Percentiles rank a stretch among this genome's conserved stretches.
Conservation (phyloP, 2,113 vertebrate species). For the Pituophis catenifer region DNA sequence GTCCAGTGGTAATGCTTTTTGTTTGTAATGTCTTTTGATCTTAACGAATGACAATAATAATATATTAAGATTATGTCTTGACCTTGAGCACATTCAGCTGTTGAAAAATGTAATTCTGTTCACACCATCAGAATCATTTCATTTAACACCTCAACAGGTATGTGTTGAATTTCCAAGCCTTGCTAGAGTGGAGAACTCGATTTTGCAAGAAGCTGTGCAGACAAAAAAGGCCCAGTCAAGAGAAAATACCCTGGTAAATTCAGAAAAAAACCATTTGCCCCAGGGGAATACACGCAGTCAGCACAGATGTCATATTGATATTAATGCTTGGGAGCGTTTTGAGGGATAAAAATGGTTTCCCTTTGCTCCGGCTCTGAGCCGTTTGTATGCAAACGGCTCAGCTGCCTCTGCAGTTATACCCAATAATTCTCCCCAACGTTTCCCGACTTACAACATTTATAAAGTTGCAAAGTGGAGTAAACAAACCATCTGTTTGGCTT, state of each 20-base stretch:
- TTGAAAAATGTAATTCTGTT: slow-evolving; percentile 57
- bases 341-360: slow-evolving; percentile 66
- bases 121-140: slow-evolving; percentile 45
- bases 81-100: slow-evolving; percentile 55
- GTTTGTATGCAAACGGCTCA: slow-evolving; percentile 73
- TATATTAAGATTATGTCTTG: slow-evolving; percentile 48
- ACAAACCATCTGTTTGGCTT: slow-evolving; percentile 85
- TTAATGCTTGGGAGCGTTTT: slow-evolving; percentile 69
- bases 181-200: slow-evolving; percentile 38
- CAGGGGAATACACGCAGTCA: slow-evolving; percentile 30
- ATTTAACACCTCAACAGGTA: slow-evolving; percentile 62
- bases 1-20: slow-evolving; percentile 28
- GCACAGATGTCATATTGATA: slow-evolving; percentile 54
- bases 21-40: slow-evolving; percentile 57
- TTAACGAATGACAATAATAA: slow-evolving; percentile 47
- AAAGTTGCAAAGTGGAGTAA: slow-evolving; percentile 80
- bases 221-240: slow-evolving; percentile 18
- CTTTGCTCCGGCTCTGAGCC: slow-evolving; percentile 41
- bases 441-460: slow-evolving; percentile 78
- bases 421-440: slow-evolving; percentile 78
- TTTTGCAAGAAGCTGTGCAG: slow-evolving; percentile 29
- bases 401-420: slow-evolving; percentile 67
- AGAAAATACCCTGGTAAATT: slow-evolving; percentile 44
- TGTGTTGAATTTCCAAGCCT: slow-evolving; percentile 42
- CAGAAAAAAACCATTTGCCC: slow-evolving; percentile 25